phyloP scores from a whole-genome alignment of 1,140 invertebrate genomes.

The Cepaea nemoralis region DNA sequence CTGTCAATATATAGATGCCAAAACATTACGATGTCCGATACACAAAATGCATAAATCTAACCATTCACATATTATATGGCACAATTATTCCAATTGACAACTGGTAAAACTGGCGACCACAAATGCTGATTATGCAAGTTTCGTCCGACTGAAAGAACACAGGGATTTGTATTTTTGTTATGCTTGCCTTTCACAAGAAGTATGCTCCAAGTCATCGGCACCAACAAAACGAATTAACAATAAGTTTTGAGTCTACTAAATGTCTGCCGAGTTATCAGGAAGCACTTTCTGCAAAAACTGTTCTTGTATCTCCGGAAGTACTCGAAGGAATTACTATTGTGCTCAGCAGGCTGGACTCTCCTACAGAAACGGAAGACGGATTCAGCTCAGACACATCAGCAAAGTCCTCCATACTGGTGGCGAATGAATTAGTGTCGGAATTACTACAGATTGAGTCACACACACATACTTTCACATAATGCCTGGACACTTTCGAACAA shows the following conservation, averaged over 20 bases:
- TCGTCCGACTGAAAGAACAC: neutral
- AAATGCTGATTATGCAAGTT: too few relatives aligned
- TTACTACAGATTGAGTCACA: slow-evolving; percentile 6
- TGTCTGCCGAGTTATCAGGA: neutral
- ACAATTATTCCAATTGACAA: neutral
- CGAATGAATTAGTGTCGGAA: slow-evolving; percentile 33
- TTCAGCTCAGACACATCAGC: neutral
- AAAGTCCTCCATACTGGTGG: slow-evolving; percentile 29
- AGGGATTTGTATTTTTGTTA: neutral
- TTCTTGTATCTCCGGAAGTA: neutral
- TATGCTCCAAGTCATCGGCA: neutral
- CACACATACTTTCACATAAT: slow-evolving; percentile 3
- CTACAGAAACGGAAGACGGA: slow-evolving; percentile 4
- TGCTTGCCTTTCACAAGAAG: slow-evolving; percentile 1
- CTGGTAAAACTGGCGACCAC: neutral
- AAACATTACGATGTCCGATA: too few relatives aligned
- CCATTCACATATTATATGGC: too few relatives aligned
- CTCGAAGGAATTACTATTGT: neutral
- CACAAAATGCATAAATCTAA: too few relatives aligned
- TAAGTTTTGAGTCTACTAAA: neutral
- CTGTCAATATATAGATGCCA: too few relatives aligned
- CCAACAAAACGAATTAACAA: neutral
- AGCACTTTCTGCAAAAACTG: neutral
- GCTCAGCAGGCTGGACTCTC: neutral
- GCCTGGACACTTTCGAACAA: neutral